Evolutionary conservation across 2,888 invertebrate species (phyloP).

Genomic region (Caenorhabditis plicata): DNA sequence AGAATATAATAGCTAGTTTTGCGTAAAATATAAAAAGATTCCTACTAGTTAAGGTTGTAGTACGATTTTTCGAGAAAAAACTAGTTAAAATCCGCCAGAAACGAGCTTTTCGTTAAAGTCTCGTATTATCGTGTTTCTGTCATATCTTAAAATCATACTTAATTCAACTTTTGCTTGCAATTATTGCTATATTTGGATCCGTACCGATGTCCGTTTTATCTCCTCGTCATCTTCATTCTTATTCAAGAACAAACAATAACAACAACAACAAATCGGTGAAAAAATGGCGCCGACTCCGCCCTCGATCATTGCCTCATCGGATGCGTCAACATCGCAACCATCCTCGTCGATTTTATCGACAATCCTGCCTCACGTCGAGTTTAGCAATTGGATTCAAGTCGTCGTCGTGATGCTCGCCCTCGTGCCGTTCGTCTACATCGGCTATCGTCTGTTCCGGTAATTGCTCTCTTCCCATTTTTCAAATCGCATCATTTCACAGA

Average conservation of each 20-base stretch:
- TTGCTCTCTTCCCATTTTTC: background rate
- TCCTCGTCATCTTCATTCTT: slow-evolving; percentile 1
- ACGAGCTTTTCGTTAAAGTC: no score
- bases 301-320: slow-evolving; percentile 5
- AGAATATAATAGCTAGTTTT: no score
- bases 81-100: no score
- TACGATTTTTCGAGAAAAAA: no score
- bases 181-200: no score
- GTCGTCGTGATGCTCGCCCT: slow-evolving; percentile 28
- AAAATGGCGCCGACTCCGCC: slow-evolving; percentile 26
- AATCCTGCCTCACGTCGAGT: background rate
- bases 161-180: no score
- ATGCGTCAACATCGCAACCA: slow-evolving; percentile 5
- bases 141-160: no score
- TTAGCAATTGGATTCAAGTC: background rate
- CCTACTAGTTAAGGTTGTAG: no score
- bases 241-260: slow-evolving; percentile 2
- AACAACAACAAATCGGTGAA: no score
- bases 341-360: slow-evolving; percentile 8
- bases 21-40: no score
- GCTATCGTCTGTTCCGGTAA: slow-evolving; percentile 38
- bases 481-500: slow-evolving; percentile 21
- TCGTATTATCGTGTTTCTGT: no score
- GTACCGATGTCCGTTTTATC: no score
- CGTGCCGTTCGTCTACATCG: slow-evolving; percentile 35